Conservation (phyloP, 2,113 vertebrate species). For the Glaucomys volans region DNA sequence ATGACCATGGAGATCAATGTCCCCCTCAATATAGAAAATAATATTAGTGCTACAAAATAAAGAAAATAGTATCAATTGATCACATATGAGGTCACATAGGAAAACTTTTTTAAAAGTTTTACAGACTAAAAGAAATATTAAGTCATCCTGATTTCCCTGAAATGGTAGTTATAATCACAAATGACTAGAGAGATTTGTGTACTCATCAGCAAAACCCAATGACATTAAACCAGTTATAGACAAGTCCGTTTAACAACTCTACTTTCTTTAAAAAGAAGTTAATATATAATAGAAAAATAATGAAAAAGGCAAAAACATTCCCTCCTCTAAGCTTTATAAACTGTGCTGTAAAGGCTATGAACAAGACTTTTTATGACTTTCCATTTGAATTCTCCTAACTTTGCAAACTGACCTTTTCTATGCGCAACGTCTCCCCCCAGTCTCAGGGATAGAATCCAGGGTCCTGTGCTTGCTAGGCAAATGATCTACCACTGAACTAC, state of each 20-base stretch:
- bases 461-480: not conserved
- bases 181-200: not conserved
- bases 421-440: not conserved
- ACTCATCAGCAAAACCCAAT: not conserved
- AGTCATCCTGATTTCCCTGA: not conserved
- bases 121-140: not conserved
- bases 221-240: not conserved
- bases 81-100: not conserved
- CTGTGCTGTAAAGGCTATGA: not conserved
- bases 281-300: not conserved
- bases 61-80: not conserved
- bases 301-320: not conserved
- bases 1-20: not conserved
- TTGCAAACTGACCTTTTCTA: constrained; percentile 6
- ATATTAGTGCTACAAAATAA: not conserved
- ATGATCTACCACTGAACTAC: not conserved
- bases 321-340: not conserved
- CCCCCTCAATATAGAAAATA: not conserved
- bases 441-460: not conserved
- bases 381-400: not conserved
- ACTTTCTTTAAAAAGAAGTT: not conserved
- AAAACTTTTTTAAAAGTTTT: not conserved
- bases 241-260: not conserved
- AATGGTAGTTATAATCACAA: not conserved
- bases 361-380: not conserved